Base-by-base conservation (phyloP, 2,797 vertebrate species). In the Cynopterus sphinx region DNA sequence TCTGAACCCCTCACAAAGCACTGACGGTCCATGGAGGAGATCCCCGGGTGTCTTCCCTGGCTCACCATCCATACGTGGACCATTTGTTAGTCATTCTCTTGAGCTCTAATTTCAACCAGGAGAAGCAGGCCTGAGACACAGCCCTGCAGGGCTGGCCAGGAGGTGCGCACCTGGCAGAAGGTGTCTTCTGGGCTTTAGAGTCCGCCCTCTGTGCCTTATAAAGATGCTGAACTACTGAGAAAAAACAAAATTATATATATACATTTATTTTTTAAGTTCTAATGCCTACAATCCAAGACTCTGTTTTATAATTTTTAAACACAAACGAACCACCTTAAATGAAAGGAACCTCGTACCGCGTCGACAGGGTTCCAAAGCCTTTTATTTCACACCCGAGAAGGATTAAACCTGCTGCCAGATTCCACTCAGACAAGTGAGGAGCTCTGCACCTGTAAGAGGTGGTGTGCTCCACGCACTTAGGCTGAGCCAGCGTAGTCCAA, bases 371-470 rank as follows among this genome's bases (percentile, higher is more conserved):
- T 2, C 11, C 43, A 70, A 36, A 74, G 57, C 28, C 46, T 87
- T 53, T 87, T n/a, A 33, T 74, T 87, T 86, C 75, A 61, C 31
- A 90, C 92, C 4, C 41, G 57, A 82, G 13, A 67, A 75, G 79
- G 63, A 91, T 81, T 51, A 94, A 87, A 75, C 94, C 84, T 7
- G 0, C 9, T 8, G 8, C 36, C 94, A 63, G 5, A 19, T 31
- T 85, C 39, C 8, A 55, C 31, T 59, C 51, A 28, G 57, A 61
- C 81, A 36, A 36, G 7, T 71, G 94, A 63, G 75, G 39, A 1
- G 78, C 43, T 92, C 41, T 68, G 81, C 84, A 90, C 94, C 95
- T 96, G 91, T 55, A 90, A 57, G 86, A 46, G 73, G 15, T 17
- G 59, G 22, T 5, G 22, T 16, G 49, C 53, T 55, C 63, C 24